Percentiles rank a stretch among this genome's conserved stretches.
Evolutionary conservation across 2,888 invertebrate genomes (phyloP).

Genomic region (Tortricodes alternella): DNA sequence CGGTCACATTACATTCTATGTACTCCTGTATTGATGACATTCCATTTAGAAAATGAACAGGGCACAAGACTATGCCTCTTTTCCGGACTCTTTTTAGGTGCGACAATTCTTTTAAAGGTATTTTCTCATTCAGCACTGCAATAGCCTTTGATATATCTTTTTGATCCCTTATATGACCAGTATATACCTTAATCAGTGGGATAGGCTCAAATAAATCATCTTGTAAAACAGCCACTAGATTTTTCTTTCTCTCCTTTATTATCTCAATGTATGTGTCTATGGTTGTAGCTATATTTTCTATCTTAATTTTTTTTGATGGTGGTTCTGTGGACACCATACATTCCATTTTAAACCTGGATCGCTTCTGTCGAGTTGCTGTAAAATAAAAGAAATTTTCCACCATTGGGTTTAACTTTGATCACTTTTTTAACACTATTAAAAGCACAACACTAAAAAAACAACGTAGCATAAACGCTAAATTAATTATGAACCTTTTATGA

Average conservation of each 20-base stretch:
- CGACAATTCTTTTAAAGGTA: slow-evolving; percentile 84
- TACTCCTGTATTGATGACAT: slow-evolving; percentile 61
- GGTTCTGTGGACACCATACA: slow-evolving; percentile 44
- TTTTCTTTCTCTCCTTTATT: slow-evolving; percentile 46
- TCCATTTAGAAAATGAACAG: slow-evolving; percentile 44
- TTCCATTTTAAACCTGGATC: slow-evolving; percentile 14
- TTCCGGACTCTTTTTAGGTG: slow-evolving; percentile 89
- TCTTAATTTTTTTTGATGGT: slow-evolving; percentile 52
- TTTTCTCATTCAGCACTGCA: slow-evolving; percentile 76
- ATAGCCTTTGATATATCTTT: slow-evolving; percentile 86
- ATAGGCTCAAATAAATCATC: slow-evolving; percentile 77
- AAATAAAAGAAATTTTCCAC: slow-evolving; percentile 66
- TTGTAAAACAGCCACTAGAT: slow-evolving; percentile 78
- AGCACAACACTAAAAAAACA: slow-evolving; percentile 1
- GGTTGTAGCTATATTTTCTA: slow-evolving; percentile 31
- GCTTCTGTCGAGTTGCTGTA: slow-evolving; percentile 49
- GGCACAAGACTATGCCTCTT: slow-evolving; percentile 82
- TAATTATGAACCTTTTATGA: no score
- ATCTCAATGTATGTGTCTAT: slow-evolving; percentile 49
- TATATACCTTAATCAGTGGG: slow-evolving; percentile 80
- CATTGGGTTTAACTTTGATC: slow-evolving; percentile 56
- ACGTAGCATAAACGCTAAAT: no score
- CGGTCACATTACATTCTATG: slow-evolving; percentile 67
- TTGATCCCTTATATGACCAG: slow-evolving; percentile 83
- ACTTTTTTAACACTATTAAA: slow-evolving; percentile 6